Percentiles rank a stretch among this genome's conserved stretches.
phyloP scores from a whole-genome alignment of 2,797 vertebrate species.

The Psittacula echo region DNA sequence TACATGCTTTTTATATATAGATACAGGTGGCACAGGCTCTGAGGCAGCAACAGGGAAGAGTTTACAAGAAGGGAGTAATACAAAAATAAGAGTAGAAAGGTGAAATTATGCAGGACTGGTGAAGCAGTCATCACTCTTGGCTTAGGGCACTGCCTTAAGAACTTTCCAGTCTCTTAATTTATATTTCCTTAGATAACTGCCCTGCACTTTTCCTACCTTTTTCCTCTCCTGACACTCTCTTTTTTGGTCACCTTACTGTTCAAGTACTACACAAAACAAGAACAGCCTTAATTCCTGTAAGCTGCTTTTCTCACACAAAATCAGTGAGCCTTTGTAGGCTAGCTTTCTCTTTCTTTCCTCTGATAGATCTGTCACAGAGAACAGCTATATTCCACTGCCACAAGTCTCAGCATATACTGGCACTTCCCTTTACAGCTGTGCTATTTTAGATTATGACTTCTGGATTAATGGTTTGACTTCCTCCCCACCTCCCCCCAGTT shows the following conservation, averaged over 20 bases:
- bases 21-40: background rate
- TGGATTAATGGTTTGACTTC: background rate
- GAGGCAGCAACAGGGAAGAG: background rate
- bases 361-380: background rate
- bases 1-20: constrained; percentile 18
- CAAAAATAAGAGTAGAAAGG: background rate
- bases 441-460: background rate
- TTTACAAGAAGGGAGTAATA: background rate
- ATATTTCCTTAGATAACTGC: background rate
- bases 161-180: background rate
- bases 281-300: background rate
- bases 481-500: background rate
- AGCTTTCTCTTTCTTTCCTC: background rate
- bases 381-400: background rate
- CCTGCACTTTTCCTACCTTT: background rate
- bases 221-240: background rate
- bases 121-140: background rate
- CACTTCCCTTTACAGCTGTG: background rate
- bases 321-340: background rate
- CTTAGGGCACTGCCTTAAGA: background rate
- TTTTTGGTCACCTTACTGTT: background rate
- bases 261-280: background rate
- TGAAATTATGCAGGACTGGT: background rate
- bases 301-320: background rate
- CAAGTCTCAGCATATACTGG: background rate